Conservation (phyloP, 35 echinoderm and acorn worm species). For the Anneissia japonica region DNA sequence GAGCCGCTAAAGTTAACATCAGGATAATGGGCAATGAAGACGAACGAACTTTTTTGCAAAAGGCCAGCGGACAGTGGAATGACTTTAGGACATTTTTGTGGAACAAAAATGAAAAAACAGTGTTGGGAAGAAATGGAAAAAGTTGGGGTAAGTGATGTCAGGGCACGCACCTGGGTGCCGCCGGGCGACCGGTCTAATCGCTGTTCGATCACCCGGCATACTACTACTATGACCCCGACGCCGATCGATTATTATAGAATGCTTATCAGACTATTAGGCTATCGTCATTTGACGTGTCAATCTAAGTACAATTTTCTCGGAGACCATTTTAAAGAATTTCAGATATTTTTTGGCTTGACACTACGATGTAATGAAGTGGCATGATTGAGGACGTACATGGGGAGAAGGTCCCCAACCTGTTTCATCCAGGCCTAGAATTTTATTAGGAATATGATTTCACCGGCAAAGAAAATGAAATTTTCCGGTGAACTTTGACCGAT, state of each 20-base stretch:
- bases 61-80: background rate
- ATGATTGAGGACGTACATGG: too few species aligned
- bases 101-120: background rate
- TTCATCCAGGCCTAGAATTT: too few species aligned
- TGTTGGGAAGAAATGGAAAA: background rate
- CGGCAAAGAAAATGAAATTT: background rate
- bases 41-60: background rate
- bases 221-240: background rate
- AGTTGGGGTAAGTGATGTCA: background rate
- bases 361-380: too few species aligned
- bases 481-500: background rate
- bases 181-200: background rate
- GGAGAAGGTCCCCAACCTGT: too few species aligned
- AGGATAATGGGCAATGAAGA: background rate
- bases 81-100: background rate
- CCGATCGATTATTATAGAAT: background rate
- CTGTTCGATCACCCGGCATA: background rate
- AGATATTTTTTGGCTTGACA: too few species aligned
- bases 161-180: background rate
- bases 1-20: background rate
- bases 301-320: background rate
- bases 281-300: background rate
- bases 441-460: background rate
- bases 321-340: too few species aligned
- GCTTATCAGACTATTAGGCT: background rate